Evolutionary conservation across 2,888 invertebrate species (phyloP).

Genomic region (Endomychus coccineus): DNA sequence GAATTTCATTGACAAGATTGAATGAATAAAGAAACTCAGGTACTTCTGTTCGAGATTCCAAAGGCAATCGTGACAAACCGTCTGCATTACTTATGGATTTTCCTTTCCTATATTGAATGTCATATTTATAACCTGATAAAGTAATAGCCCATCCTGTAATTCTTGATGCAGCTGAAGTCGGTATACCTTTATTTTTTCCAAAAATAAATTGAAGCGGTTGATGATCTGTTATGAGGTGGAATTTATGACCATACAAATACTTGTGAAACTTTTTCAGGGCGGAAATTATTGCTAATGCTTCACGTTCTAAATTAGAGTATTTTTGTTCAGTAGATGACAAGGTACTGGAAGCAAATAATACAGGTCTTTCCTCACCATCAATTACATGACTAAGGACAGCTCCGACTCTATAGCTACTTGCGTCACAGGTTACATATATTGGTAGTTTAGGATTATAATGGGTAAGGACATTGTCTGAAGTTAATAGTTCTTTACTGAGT

Average conservation of each 20-base stretch:
- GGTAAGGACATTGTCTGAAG: conserved; percentile 17
- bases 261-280: conserved; percentile 18
- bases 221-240: conserved; percentile 18
- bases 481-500: conserved; percentile 21
- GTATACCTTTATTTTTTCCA: conserved; percentile 20
- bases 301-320: conserved; percentile 16
- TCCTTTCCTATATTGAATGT: too few relatives aligned
- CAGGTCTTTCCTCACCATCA: too few relatives aligned
- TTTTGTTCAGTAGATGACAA: conserved; percentile 14
- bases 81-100: conserved; percentile 15
- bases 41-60: conserved; percentile 1
- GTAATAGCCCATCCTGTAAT: conserved; percentile 19
- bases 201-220: conserved; percentile 21
- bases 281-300: conserved; percentile 17
- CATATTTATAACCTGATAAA: conserved; percentile 19
- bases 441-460: conserved; percentile 21
- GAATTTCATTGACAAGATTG: neutral
- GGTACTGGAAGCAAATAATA: too few relatives aligned
- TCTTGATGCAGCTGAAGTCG: conserved; percentile 15
- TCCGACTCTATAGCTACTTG: conserved; percentile 23
- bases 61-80: conserved; percentile 15
- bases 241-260: too few relatives aligned
- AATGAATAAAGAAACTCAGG: neutral
- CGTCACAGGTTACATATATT: conserved; percentile 22
- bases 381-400: conserved; percentile 23